Base-by-base conservation (phyloP, 2,888 invertebrate genomes). In the Trilocha varians region DNA sequence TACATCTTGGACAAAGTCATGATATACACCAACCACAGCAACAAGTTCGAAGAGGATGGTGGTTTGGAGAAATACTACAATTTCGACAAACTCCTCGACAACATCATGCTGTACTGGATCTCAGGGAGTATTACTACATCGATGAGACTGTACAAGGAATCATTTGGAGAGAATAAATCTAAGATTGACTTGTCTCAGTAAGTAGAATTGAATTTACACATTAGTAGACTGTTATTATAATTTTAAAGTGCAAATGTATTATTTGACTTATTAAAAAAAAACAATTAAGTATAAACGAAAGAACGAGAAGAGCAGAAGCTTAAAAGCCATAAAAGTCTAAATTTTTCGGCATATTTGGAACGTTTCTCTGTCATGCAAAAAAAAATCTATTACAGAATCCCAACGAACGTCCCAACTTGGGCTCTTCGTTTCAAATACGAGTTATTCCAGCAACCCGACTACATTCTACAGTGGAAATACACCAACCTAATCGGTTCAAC, bases 1-100 rank as follows among this genome's bases (percentile, higher is more conserved):
- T 98, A 96, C 58, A 91, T 97, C 38, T 66, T 97, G 14, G 97
- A 98, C 62, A 96, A 95, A 67, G 94, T 95, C 70, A 88, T 87
- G 78, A 88, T 59, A 44, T 92, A 77, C 89, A 93, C 80, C 62
- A 91, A 80, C 70, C 91, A 58, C 0, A 59, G 71, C 0, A 87
- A 87, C 52, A 86, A 85, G 36, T 55, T 79, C 0, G 65, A 83
- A 0, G 63, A 74, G 0, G 90, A 92, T 52, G 93, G 93, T 5
- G 92, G 91, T 1, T 66, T 94, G 0, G 72, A 82, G 0, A 65
- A 63, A 13, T 63, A 63, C 42, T 75, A 66, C 45, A 61, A 62
- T 8, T 55, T 63, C 13, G 68, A 73, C 3, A 79, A 83, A 37
- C 63, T 87, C 6, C 45, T 88, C 1, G 88, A 88, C 40, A 88